A percentile compares a stretch with the other conserved stretches of the same genome.
Conservation (phyloP, 2,797 vertebrate genomes). For the Spinibarbus caldwelli region DNA sequence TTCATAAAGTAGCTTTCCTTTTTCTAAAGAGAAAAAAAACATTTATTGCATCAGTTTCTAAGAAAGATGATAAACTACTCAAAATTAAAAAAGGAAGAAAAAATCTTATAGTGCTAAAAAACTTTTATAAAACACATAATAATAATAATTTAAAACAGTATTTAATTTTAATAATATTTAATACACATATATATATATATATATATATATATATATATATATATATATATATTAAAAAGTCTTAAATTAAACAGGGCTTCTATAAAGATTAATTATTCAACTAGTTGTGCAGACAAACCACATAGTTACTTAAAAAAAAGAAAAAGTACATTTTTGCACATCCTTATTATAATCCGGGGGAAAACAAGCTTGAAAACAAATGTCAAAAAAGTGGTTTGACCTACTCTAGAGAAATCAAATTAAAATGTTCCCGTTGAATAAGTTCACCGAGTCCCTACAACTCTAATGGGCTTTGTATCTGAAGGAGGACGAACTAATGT, state of each 20-base stretch:
- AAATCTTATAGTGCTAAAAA: not conserved
- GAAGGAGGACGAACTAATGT: not conserved
- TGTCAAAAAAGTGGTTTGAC: not conserved
- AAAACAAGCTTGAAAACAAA: not conserved
- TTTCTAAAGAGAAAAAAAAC: not conserved
- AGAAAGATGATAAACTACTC: no score
- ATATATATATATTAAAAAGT: no score
- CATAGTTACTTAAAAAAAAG: not conserved
- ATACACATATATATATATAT: no score
- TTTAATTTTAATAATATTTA: not conserved
- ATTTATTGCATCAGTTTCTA: not conserved
- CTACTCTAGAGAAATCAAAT: not conserved
- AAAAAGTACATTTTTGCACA: not conserved
- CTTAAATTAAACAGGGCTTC: not conserved
- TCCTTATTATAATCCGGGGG: not conserved
- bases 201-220: no score
- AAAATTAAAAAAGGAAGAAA: no score
- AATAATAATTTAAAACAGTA: not conserved
- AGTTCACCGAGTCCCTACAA: not conserved
- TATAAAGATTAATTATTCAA: not conserved
- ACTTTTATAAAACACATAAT: not conserved
- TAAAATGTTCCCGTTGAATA: conserved; percentile 13
- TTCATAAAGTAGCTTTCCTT: not conserved
- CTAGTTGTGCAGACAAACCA: not conserved
- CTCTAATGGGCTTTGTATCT: not conserved